Percentiles rank a stretch among this genome's conserved stretches.
Conservation (phyloP, 2,113 vertebrate species). For the Poeciliopsis occidentalis region DNA sequence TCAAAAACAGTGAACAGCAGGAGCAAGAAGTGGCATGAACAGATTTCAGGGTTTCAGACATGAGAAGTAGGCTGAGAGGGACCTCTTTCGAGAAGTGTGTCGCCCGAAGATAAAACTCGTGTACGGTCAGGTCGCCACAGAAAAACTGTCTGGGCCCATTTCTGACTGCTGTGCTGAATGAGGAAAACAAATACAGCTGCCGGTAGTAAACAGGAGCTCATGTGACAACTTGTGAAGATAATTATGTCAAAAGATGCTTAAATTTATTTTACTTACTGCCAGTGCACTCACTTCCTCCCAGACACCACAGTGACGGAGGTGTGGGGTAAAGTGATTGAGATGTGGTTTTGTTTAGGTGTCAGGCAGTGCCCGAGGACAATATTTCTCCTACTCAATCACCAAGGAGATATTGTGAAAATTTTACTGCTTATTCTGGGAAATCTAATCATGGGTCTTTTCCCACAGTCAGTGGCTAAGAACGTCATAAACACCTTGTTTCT, state of each 20-base stretch:
- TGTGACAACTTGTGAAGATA: constrained; percentile 33
- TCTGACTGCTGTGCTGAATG: constrained; percentile 47
- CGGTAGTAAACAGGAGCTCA: constrained; percentile 46
- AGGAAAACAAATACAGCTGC: constrained; percentile 67
- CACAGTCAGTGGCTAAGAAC: constrained; percentile 46
- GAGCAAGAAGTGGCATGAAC: constrained; percentile 84
- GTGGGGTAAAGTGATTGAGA: constrained; percentile 55
- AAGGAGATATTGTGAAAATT: constrained; percentile 60
- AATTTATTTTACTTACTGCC: neutral
- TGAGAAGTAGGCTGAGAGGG: constrained; percentile 70
- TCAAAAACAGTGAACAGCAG: constrained; percentile 66
- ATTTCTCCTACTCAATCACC: constrained; percentile 55
- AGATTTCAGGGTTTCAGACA: constrained; percentile 69
- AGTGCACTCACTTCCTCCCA: constrained; percentile 10
- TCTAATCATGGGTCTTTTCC: constrained; percentile 59
- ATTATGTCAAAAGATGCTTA: constrained; percentile 4
- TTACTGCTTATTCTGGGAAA: constrained; percentile 54
- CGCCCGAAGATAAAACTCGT: constrained; percentile 79
- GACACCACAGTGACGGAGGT: constrained; percentile 24
- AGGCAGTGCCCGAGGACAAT: constrained; percentile 53
- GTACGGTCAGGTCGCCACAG: constrained; percentile 62
- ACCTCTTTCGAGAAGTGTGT: constrained; percentile 74
- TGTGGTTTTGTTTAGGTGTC: constrained; percentile 66
- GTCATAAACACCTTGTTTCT: constrained; percentile 50
- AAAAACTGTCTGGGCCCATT: constrained; percentile 58